Percentiles rank a stretch among this genome's conserved stretches.
Conservation (phyloP, 2,888 invertebrate species). For the Chymomyza caudatula region DNA sequence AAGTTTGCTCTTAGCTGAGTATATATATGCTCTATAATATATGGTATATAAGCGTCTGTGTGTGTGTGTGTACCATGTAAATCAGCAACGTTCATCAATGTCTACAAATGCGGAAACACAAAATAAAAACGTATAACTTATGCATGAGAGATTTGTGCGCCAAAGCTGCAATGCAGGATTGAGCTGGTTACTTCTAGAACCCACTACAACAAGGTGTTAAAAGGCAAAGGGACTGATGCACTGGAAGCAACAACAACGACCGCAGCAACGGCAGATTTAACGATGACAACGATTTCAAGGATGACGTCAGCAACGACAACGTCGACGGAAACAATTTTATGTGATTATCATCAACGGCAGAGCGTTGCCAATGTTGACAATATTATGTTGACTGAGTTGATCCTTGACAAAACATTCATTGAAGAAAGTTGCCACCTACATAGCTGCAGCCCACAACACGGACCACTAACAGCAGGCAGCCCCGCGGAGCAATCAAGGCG, state of each 20-base stretch:
- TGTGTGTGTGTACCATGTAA: conserved; percentile 9
- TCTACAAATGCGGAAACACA: conserved; percentile 62
- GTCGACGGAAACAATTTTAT: conserved; percentile 19
- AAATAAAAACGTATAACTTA: conserved; percentile 69
- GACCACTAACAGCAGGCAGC: too few species aligned
- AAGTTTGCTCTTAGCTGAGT: neutral
- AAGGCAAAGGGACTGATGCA: conserved; percentile 8
- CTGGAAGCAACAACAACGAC: neutral
- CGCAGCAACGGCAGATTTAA: neutral
- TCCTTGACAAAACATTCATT: neutral
- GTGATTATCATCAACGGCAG: conserved; percentile 10
- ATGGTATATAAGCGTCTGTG: neutral
- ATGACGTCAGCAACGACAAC: neutral
- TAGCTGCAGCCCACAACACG: too few species aligned
- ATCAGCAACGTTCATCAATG: conserved; percentile 48
- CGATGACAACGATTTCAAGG: neutral
- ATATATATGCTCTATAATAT: neutral
- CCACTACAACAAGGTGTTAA: neutral
- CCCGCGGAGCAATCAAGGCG: neutral
- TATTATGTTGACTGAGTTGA: neutral
- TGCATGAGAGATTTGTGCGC: conserved; percentile 65
- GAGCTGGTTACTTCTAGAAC: conserved; percentile 29
- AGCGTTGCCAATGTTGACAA: neutral
- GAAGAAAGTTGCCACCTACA: too few species aligned
- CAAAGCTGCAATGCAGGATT: neutral